Base-by-base conservation (phyloP, 2,113 vertebrate species). In the Corydoras maculifer region DNA sequence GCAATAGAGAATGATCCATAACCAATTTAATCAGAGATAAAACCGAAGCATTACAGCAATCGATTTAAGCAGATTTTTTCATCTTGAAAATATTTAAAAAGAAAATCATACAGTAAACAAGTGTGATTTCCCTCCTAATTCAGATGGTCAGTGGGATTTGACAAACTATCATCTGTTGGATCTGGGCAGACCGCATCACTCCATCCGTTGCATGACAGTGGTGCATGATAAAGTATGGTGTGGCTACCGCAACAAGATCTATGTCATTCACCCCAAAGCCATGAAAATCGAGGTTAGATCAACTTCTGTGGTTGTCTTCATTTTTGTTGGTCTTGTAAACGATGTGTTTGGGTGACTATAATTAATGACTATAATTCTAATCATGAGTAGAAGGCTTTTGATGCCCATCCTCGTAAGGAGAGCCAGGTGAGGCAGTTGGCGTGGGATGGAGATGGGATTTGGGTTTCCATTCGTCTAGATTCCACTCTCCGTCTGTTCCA, bases 161-260 rank as follows among this genome's bases (percentile, higher is more conserved):
- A 94, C 91, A 8, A 98, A 98, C 86, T 99, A 99, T 80, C 96
- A 99, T 78, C 90, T 99, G 76, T 75, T 99, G 43, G 96, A 98
- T 79, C 79, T 99, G 74, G 96, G 96, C 48, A 89, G 92, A 48
- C 93, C 92, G 0, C 93, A 95, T 78, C 91, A 98, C 85, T 95
- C 97, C 0, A 94, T 99, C 80, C 92, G 97, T 65, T 99, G 97
- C 79, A 98, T 99, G 96, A 94, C 94, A 2, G 91, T 96, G 54
- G 97, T 99, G 0, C 96, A 99, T 1, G 94, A 98, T 85, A 94
- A 93, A 85, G 96, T 99, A 81, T 99, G 97, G 97, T 99, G 97
- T 72, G 97, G 97, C 78, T 95, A 93, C 87, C 89, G 92, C 83
- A 99, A 99, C 87, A 99, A 94, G 87, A 98, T 99, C 81, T 94